Base-by-base conservation (phyloP, 2,113 vertebrate genomes). In the Catharus fuscescens region DNA sequence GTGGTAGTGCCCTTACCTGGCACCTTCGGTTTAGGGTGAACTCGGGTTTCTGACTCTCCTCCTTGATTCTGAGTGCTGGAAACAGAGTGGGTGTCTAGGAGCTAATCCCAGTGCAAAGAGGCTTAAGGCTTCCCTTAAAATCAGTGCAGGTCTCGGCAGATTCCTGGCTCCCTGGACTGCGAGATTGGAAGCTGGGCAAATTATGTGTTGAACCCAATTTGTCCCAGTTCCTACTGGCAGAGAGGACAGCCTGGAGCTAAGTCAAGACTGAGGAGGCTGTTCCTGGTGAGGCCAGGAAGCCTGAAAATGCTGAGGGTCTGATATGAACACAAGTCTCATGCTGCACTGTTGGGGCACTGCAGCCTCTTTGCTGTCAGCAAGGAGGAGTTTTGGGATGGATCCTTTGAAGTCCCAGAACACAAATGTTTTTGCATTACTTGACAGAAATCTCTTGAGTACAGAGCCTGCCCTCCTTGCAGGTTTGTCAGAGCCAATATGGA, bases 321-420 rank as follows among this genome's bases (percentile, higher is more conserved):
- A 26, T 17, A 5, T 0, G 38, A 62, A n/a, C 40, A 17, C 3
- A 7, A 57, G n/a, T 36, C 28, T 57, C 29, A 8, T 0, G 67
- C 32, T 61, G 69, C 42, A 53, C 1, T 6, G 38, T 3, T 2
- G 1, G 65, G 65, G 38, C 38, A 5, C 60, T 29, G 73, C 31
- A 62, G 60, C 36, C n/a, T 81, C n/a, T 10, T 4, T 26, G 64
- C 47, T 86, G 36, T 50, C 53, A 62, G 34, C 42, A 44, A 8
- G 52, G 3, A 38, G 29, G 23, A 44, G 26, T 29, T 82, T 29
- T 10, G 57, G 52, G 74, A 52, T 15, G 53, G 24, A 31, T 38
- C 25, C 61, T 72, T 8, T 45, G 62, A 50, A 26, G 45, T 34
- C 17, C 31, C 67, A 61, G 16, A 85, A 38, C 31, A 17, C 14